phyloP scores from a whole-genome alignment of 2,113 vertebrate genomes.

The Alexandromys fortis region DNA sequence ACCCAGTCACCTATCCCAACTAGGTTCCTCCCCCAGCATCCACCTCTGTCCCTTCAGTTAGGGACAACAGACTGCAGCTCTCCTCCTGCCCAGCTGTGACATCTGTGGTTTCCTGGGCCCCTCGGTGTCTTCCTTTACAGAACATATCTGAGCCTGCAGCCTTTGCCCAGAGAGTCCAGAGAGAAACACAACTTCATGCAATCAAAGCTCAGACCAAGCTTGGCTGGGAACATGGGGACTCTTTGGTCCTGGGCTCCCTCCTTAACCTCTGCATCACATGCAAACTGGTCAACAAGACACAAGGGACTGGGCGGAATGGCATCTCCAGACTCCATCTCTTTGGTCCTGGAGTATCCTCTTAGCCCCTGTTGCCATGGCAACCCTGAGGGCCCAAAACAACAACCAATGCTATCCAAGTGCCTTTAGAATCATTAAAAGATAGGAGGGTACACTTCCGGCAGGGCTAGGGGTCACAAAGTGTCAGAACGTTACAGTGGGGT shows the following conservation, averaged over 20 bases:
- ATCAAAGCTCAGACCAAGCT: background rate
- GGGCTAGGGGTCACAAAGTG: background rate
- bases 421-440: slow-evolving; percentile 61
- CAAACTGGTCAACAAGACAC: rapidly evolving
- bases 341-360: background rate
- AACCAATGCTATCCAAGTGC: slow-evolving; percentile 70
- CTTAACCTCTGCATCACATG: too few species aligned
- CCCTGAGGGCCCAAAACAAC: background rate
- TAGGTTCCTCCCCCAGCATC: background rate
- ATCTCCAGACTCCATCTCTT: background rate
- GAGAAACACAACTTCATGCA: background rate
- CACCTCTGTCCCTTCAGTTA: background rate
- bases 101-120: background rate
- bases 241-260: background rate
- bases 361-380: slow-evolving; percentile 38
- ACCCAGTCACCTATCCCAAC: background rate
- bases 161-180: background rate
- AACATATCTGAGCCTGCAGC: background rate
- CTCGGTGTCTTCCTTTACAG: background rate
- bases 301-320: rapidly evolving
- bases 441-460: background rate
- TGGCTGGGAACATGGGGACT: background rate
- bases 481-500: background rate
- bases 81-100: background rate
- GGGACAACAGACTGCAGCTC: background rate